Evolutionary conservation across 2,113 vertebrate species (phyloP).

Genomic region (Cochlearius cochlearius): DNA sequence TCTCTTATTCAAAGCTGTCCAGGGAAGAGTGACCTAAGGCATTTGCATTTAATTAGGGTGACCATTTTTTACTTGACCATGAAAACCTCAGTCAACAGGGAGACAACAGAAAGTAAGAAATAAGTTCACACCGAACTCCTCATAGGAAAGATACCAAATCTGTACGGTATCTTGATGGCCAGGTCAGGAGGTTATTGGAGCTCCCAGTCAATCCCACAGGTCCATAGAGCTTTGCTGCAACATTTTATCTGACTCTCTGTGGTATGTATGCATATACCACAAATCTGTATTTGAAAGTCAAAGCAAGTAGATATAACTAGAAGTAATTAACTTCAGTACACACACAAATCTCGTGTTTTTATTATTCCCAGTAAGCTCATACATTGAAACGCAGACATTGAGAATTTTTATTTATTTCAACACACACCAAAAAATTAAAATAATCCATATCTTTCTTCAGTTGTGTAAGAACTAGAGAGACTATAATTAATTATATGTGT

Average conservation of each 20-base stretch:
- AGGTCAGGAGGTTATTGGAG: background rate
- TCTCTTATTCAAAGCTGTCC: background rate
- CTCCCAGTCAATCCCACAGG: background rate
- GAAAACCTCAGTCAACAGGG: background rate
- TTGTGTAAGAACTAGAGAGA: background rate
- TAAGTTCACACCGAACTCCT: background rate
- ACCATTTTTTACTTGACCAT: background rate
- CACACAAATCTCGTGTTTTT: background rate
- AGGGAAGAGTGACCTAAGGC: background rate
- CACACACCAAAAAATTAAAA: background rate
- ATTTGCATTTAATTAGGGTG: background rate
- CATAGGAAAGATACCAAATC: background rate
- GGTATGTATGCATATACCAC: background rate
- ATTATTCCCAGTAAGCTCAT: background rate
- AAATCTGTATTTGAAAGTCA: background rate
- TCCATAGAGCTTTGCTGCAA: background rate
- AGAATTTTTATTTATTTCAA: background rate
- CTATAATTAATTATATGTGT: background rate
- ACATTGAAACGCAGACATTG: background rate
- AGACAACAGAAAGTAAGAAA: background rate
- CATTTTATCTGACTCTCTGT: background rate
- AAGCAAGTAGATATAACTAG: background rate
- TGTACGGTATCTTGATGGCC: background rate
- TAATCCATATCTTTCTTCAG: background rate
- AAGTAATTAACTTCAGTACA: background rate